Evolutionary conservation across 2,888 invertebrate species (phyloP), one percentile per base, ranked within the genome.

Genomic region (Hyles lineata): DNA sequence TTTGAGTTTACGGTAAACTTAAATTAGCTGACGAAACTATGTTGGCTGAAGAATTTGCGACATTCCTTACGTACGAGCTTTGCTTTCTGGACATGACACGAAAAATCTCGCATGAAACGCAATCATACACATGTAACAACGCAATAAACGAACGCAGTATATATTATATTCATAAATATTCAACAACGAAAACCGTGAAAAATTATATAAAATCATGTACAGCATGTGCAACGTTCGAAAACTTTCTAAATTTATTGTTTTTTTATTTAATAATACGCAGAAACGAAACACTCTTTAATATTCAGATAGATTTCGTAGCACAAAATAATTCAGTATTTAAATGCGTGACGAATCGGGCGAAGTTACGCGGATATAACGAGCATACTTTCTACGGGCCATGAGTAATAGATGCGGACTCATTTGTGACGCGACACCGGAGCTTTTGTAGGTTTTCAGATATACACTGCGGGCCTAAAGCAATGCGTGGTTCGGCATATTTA

Each of bases 1-100:
- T 80, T 84, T 76, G 82, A 81, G 82, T 82, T 89, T 92, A 94
- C 94, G 93, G 93, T 94, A 93, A 92, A 93, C 86, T 91, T 89
- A 91, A 92, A 94, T 94, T 92, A 92, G 84, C 86, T 83, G 83
- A 84, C 85, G 81, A 90, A 90, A 89, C 87, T 85, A 85, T 88
- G 88, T 86, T 85, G 78, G 80, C 80, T 75, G 79, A 82, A 79
- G 77, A 76, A 79, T 83, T 83, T 79, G 70, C 63, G 11, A 72
- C 63, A 67, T 67, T 72, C 55, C 63, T 11, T 5, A 58, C 72
- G n/a, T 5, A 58, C 72, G 29, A 23, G 21, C 60, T 50, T 29
- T 32, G 58, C 67, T 25, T 23, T 52, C 32, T 58, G 8, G 23
- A 15, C 72, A 35, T 8, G 50, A 58, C 55, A 63, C n/a, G 17